Evolutionary conservation across 2,797 vertebrate species (phyloP), one percentile per base, ranked within the genome.

Genomic region (Melopsittacus undulatus): DNA sequence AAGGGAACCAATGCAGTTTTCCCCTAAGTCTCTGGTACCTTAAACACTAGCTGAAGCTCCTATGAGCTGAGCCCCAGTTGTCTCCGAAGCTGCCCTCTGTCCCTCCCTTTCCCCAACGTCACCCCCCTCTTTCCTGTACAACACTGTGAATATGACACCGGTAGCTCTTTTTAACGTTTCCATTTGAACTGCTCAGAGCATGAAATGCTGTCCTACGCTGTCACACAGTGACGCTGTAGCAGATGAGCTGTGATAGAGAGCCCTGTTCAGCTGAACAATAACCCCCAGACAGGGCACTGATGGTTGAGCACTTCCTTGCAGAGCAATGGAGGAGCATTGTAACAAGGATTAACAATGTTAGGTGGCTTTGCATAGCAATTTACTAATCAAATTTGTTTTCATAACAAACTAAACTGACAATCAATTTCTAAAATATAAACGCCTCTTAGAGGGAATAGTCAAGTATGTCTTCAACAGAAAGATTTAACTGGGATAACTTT

Each of bases 381-480:
- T 95, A 77, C 82, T 97, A 83, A 90, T 94, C 81, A 78, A 81
- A 91, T 84, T 72, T 86, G 85, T 85, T 94, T 95, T 89, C 3
- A 0, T 92, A 91, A 81, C 7, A 17, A 96, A 79, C 83, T 86
- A 88, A 97, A 96, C 91, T 96, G 97, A 98, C 98, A 98, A 98
- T 98, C 97, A 98, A 32, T 93, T 97, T 95, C 92, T 97, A 95
- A 97, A 96, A 79, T 79, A 21, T 46, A 76, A 80, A 96, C 93
- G 67, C 87, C 84, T 96, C 90, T 95, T 85, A 83, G 95, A 94
- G 88, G 95, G 82, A 95, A 59, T 66, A 76, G 45, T 69, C 38
- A 64, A 68, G 54, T 62, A 7, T 34, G 34, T 95, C 82, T 96
- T 95, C 54, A 59, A 49, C 68, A 83, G 56, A 90, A 78, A 54